Evolutionary conservation across 2,888 invertebrate species (phyloP), one percentile per base, ranked within the genome.

Genomic region (Lissocephala sabroskyi): DNA sequence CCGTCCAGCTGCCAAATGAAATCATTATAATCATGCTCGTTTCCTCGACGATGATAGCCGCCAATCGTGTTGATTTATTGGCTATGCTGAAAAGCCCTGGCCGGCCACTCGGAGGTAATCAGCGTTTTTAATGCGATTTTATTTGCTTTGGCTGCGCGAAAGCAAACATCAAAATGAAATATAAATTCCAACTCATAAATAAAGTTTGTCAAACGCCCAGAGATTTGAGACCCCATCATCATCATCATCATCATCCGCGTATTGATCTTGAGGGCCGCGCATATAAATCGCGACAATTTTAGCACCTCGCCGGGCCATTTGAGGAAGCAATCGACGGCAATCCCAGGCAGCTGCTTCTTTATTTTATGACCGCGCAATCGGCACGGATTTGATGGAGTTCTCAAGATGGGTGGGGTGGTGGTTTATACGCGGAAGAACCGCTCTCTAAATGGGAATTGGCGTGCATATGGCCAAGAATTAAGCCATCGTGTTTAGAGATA

Each of bases 101-200:
- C 39, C 28, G 46, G 36, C 39, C 42, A 5, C 23, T 29, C 45
- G 10, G 6, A 33, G 57, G 13, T 57, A 60, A 64, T 57, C 35
- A 57, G 53, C 56, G 33, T 42, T 39, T 55, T 62, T 65, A 65
- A 65, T 61, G 52, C 51, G 61, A 56, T 67, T 61, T 71, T 64
- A 55, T 65, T 65, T 71, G 52, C 52, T 26, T 56, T 52, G 65
- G 56, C 49, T 41, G 7, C 23, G 23, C 56, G 62, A 56, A 50
- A 42, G 23, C 3, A 23, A 23, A 51, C 54, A 51, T 47, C 41
- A 60, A 59, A 52, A 56, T 49, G 29, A 52, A 32, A 49, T 41
- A 59, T 55, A 65, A 62, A 63, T 49, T 52, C 23, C 46, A 23
- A 23, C 23, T 23, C 23, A 6, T 14, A 49, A 40, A 11, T 40